These are phyloP conservation scores for Xiphophorus birchmanni DNA, from an alignment of 2,797 vertebrate species.

Conservation along the genomic window DNA sequence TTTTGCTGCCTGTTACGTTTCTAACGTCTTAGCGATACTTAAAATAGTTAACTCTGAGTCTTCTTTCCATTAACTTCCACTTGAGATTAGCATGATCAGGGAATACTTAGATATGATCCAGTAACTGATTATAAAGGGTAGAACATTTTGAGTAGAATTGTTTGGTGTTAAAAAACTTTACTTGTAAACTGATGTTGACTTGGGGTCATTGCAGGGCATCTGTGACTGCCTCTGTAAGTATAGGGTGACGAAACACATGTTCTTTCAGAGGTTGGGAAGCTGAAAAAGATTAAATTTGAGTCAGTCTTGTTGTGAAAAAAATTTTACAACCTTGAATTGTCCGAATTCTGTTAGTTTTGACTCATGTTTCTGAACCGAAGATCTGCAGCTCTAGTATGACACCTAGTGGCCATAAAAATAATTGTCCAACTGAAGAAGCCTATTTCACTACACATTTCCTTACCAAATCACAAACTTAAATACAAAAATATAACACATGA, in stretches of 20 bases:
- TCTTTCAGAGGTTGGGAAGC: not conserved
- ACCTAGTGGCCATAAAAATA: not conserved
- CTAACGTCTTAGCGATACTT: too few relatives aligned
- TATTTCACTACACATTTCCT: not conserved
- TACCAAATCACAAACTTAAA: not conserved
- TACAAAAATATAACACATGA: not conserved
- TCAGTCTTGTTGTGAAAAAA: too few relatives aligned
- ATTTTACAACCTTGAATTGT: not conserved
- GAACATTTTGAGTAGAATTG: not conserved
- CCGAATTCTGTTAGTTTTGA: not conserved
- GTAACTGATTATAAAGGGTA: not conserved
- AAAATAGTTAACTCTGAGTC: not conserved
- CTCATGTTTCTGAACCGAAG: not conserved
- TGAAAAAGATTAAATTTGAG: not conserved
- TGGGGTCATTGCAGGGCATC: conserved; percentile 32
- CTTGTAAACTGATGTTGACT: conserved; percentile 10
- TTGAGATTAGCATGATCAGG: not conserved
- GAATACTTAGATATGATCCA: not conserved
- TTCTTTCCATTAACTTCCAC: not conserved
- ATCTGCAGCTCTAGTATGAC: not conserved
- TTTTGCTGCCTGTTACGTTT: not conserved
- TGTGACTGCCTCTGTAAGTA: conserved; percentile 27
- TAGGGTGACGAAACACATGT: conserved; percentile 13
- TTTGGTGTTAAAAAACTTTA: not conserved
- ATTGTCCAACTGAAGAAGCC: not conserved